A percentile compares a stretch with the other conserved stretches of the same genome.
Conservation (phyloP, 92 coral and sea anemone species). For the Porites lobata region DNA sequence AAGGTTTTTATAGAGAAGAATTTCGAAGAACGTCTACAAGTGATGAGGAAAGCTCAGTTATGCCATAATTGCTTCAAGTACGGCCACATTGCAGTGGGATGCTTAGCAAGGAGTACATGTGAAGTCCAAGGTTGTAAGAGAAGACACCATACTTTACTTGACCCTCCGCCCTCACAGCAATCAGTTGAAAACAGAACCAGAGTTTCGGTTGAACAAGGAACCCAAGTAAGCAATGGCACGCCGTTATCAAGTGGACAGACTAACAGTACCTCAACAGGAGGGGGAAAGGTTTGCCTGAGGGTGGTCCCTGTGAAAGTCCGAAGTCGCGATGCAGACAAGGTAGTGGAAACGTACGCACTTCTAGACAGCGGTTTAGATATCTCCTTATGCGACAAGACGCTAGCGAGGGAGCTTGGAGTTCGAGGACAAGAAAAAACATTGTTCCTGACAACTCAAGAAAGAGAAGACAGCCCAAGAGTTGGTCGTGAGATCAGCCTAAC, state of each 20-base stretch:
- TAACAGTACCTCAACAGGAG: slow-evolving; percentile 14
- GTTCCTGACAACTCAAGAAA: too few species aligned
- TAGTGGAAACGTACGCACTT: slow-evolving; percentile 58
- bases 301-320: slow-evolving; percentile 1
- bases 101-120: neutral
- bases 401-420: too few species aligned
- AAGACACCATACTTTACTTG: too few species aligned
- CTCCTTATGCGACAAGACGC: too few species aligned
- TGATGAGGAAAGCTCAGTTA: neutral
- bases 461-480: too few species aligned
- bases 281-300: too few species aligned
- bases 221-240: neutral
- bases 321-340: neutral
- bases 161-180: too few species aligned
- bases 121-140: too few species aligned
- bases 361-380: slow-evolving; percentile 53
- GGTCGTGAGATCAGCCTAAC: slow-evolving; percentile 25
- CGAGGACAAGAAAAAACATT: too few species aligned
- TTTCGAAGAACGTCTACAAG: too few species aligned
- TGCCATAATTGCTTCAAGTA: slow-evolving; percentile 10
- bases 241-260: neutral
- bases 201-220: neutral
- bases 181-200: too few species aligned
- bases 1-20: too few species aligned
- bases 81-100: slow-evolving; percentile 1